phyloP scores from a whole-genome alignment of 2,888 invertebrate genomes.

The Pheosia tremula region DNA sequence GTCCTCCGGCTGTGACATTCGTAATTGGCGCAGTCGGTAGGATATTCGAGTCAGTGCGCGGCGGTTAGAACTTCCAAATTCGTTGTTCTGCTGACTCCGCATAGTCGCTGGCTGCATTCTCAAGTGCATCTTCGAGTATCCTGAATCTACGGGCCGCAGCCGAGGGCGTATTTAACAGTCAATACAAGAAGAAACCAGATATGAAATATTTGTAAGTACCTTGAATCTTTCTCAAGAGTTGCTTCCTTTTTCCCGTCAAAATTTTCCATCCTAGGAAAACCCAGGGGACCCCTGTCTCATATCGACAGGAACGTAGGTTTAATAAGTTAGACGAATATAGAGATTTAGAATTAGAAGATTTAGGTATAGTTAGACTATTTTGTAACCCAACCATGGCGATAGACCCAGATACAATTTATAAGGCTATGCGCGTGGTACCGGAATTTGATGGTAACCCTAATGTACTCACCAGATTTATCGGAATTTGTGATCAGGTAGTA shows the following conservation, averaged over 20 bases:
- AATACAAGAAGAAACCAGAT: constrained; percentile 14
- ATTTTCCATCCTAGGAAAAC: constrained; percentile 8
- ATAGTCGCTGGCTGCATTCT: constrained; percentile 7
- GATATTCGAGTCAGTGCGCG: constrained; percentile 9
- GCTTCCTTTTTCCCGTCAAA: constrained; percentile 10
- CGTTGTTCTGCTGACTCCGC: constrained; percentile 6
- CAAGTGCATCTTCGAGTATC: constrained; percentile 12
- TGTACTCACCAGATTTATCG: constrained; percentile 31
- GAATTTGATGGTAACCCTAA: constrained; percentile 28
- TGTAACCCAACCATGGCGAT: background rate
- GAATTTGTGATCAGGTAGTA: constrained; percentile 33
- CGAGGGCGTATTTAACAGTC: constrained; percentile 15
- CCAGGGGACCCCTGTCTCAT: no score
- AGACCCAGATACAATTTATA: constrained; percentile 5
- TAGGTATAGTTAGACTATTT: background rate
- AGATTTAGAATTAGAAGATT: constrained; percentile 1
- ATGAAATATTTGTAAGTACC: constrained; percentile 18
- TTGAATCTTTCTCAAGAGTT: constrained; percentile 18
- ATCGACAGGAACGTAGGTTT: background rate
- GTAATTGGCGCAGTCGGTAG: constrained; percentile 19
- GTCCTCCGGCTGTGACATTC: constrained; percentile 2
- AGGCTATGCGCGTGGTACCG: constrained; percentile 12
- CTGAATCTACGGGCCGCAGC: constrained; percentile 16
- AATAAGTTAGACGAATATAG: constrained; percentile 6
- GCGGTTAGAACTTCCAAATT: background rate